Evolutionary conservation across 1,140 invertebrate species (phyloP), one percentile per base, ranked within the genome.

Genomic region (Atta cephalotes): DNA sequence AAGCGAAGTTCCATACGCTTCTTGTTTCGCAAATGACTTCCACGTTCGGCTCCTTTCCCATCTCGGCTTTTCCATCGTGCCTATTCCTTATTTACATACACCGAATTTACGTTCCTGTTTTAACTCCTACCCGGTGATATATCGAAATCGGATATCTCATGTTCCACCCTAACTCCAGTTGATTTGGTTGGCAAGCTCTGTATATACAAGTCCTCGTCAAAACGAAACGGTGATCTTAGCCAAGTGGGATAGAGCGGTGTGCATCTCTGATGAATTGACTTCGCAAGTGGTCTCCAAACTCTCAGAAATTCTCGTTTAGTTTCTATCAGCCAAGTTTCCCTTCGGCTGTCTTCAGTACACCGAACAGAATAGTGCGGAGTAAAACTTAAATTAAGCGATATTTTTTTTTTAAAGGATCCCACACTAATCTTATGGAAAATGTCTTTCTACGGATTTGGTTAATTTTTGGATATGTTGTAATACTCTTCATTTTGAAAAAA

Each of bases 91-190:
- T 79, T 85, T 77, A 56, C 76, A 81, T 58, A 66, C 12, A 51
- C 31, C 49, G 60, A 80, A 80, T 85, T 66, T 80, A 88, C 80
- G 58, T 84, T 76, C 28, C 70, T 76, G 31, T 76, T 84, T 84
- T 76, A 60, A n/a, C n/a, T 58, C 58, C 10, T 76, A 63, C 39
- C 39, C 28, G 56, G 14, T 76, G 70, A 84, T 76, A 84, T 62
- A 84, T 84, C 80, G 80, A 63, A 62, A 84, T 84, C 70, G 70
- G 25, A 25, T 76, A 76, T 76, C 56, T 76, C 80, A 76, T 28
- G 65, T 81, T 35, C 14, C 77, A 21, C 18, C 25, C 58, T 2
- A 6, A 10, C 66, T 7, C 31, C 80, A 35, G 56, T 51, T 84
- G 80, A 84, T 84, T 84, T 25, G 58, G 56, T 76, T 84, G 80